A percentile compares a stretch with the other conserved stretches of the same genome.
Conservation (phyloP, 53 echinoderm and acorn worm species). For the Echinometra lucunter region DNA sequence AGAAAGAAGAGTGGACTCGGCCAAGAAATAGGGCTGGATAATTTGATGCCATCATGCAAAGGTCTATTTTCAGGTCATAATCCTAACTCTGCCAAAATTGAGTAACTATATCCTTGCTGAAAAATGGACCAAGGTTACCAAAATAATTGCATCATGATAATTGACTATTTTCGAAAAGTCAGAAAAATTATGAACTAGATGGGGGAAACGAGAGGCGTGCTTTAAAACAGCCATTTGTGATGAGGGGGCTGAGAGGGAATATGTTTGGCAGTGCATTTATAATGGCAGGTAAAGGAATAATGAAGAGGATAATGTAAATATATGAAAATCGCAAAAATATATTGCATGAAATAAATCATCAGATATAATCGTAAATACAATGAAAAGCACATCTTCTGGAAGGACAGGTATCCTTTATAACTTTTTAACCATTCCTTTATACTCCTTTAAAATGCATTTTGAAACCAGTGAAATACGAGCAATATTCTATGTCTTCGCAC, state of each 20-base stretch:
- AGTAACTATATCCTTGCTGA: background rate
- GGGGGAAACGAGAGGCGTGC: background rate
- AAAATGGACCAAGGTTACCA: background rate
- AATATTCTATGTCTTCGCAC: background rate
- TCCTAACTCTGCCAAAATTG: background rate
- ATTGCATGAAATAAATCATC: background rate
- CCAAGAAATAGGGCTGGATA: background rate
- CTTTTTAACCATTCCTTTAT: background rate
- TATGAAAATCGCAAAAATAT: background rate
- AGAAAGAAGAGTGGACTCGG: background rate
- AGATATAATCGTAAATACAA: background rate
- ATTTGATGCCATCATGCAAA: background rate
- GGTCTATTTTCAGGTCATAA: background rate
- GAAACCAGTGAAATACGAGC: background rate
- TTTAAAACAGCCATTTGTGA: background rate
- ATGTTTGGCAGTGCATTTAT: background rate
- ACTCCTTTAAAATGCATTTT: background rate
- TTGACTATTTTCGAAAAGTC: background rate
- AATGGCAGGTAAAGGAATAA: background rate
- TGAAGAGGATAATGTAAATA: constrained; percentile 4
- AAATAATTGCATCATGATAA: background rate
- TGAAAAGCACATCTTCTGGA: background rate
- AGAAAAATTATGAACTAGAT: background rate
- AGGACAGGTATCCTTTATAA: background rate
- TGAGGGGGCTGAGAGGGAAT: background rate